Evolutionary conservation across 2,797 vertebrate genomes (phyloP).

Genomic region (Argyrosomus regius): DNA sequence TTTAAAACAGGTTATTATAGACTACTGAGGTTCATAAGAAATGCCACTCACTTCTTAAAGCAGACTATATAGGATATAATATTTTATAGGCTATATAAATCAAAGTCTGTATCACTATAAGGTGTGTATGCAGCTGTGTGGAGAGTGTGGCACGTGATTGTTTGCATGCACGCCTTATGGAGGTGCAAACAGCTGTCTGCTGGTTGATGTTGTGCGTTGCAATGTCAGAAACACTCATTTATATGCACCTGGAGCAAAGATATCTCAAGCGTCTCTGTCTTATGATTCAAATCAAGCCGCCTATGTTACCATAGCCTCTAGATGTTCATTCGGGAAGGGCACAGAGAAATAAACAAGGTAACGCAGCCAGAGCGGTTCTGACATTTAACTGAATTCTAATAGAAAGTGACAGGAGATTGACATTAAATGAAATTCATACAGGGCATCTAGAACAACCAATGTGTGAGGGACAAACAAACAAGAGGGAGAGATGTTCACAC

Average conservation of each 20-base stretch:
- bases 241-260: slow-evolving; percentile 88
- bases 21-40: slow-evolving; percentile 9
- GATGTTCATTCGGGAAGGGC: slow-evolving; percentile 89
- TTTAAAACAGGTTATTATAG: slow-evolving; percentile 1
- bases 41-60: slow-evolving; percentile 16
- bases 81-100: slow-evolving; percentile 51
- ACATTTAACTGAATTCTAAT: slow-evolving; percentile 89
- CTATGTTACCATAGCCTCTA: slow-evolving; percentile 84
- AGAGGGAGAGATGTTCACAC: slow-evolving; percentile 73
- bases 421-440: slow-evolving; percentile 89
- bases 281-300: slow-evolving; percentile 87
- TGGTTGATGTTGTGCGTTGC: slow-evolving; percentile 79
- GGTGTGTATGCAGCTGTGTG: slow-evolving; percentile 61
- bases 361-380: slow-evolving; percentile 79
- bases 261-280: slow-evolving; percentile 86
- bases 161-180: slow-evolving; percentile 61
- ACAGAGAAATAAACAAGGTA: slow-evolving; percentile 88
- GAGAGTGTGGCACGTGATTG: slow-evolving; percentile 31
- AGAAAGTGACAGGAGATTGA: slow-evolving; percentile 90
- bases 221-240: slow-evolving; percentile 87
- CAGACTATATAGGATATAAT: slow-evolving; percentile 21
- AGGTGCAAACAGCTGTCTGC: slow-evolving; percentile 86
- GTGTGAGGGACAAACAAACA: slow-evolving; percentile 83
- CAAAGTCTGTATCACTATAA: slow-evolving; percentile 40
- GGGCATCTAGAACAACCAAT: slow-evolving; percentile 82